Conservation (phyloP, 2,113 vertebrate species). For the Anthoscopus minutus region DNA sequence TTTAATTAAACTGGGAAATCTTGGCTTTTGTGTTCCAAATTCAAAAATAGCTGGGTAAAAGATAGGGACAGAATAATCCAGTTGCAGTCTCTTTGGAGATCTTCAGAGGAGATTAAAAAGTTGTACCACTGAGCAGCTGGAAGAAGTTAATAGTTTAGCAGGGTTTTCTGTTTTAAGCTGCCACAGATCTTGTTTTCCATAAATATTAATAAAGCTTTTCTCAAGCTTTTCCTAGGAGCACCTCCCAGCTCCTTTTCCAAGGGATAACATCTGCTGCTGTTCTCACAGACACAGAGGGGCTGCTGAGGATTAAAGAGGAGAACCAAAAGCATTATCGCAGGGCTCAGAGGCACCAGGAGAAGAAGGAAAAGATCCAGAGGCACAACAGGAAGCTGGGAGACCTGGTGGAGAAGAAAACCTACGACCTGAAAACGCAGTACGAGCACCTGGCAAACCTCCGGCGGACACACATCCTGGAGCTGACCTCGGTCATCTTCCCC, state of each 20-base stretch:
- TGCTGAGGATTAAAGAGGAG: constrained; percentile 86
- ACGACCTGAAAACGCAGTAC: constrained; percentile 77
- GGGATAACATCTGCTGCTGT: constrained; percentile 1
- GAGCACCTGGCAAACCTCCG: constrained; percentile 80
- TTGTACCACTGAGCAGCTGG: neutral
- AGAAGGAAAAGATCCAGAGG: constrained; percentile 92
- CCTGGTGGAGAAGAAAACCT: constrained; percentile 79
- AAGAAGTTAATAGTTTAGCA: neutral
- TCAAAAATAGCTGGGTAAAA: neutral
- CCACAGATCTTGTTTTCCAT: neutral
- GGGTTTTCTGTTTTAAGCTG: neutral
- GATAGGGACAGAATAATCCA: neutral
- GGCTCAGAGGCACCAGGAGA: constrained; percentile 89
- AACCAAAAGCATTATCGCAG: constrained; percentile 86
- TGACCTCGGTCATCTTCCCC: constrained; percentile 88
- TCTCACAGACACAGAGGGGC: constrained; percentile 78
- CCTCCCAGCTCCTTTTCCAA: neutral
- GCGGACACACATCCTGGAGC: constrained; percentile 82
- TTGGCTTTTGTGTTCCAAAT: constrained; percentile 17
- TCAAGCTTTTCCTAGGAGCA: neutral
- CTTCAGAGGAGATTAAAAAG: neutral
- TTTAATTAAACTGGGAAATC: constrained; percentile 35
- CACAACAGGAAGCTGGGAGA: constrained; percentile 87
- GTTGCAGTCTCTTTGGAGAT: neutral
- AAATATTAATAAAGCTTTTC: neutral